A percentile compares a stretch with the other conserved stretches of the same genome.
These are phyloP conservation scores for Ploceus nigricollis DNA, from an alignment of 2,113 vertebrate genomes.

Conservation along the genomic window DNA sequence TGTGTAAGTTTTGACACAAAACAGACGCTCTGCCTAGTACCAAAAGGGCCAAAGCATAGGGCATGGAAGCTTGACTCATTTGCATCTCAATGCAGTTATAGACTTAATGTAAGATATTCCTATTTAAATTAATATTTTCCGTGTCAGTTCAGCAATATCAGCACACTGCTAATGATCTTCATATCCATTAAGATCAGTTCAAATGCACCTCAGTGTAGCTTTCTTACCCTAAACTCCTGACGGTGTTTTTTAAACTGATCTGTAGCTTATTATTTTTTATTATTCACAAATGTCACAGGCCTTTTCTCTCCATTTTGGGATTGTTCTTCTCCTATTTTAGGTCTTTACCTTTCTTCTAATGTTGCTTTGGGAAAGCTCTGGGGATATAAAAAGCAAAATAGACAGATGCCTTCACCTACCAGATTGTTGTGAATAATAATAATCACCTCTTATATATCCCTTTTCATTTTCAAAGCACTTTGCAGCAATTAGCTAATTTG, in stretches of 20 bases:
- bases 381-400: conserved; percentile 57
- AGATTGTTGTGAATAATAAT: conserved; percentile 69
- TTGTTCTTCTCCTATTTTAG: conserved; percentile 15
- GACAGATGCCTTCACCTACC: conserved; percentile 64
- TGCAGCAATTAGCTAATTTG: conserved; percentile 65
- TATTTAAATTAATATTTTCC: conserved; percentile 62
- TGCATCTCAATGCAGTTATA: neutral
- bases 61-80: neutral
- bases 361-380: conserved; percentile 46
- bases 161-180: conserved; percentile 54
- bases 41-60: neutral
- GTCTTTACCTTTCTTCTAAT: conserved; percentile 37
- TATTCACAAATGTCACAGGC: conserved; percentile 58
- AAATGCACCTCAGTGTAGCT: conserved; percentile 47
- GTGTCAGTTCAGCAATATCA: conserved; percentile 45
- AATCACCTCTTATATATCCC: conserved; percentile 67
- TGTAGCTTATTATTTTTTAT: conserved; percentile 58
- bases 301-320: conserved; percentile 36
- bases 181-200: conserved; percentile 41
- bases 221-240: neutral
- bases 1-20: neutral
- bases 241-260: conserved; percentile 18
- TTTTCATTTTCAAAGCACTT: conserved; percentile 67
- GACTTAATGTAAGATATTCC: neutral
- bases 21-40: neutral